phyloP scores from a whole-genome alignment of 2,797 vertebrate species.

The Lacerta agilis region DNA sequence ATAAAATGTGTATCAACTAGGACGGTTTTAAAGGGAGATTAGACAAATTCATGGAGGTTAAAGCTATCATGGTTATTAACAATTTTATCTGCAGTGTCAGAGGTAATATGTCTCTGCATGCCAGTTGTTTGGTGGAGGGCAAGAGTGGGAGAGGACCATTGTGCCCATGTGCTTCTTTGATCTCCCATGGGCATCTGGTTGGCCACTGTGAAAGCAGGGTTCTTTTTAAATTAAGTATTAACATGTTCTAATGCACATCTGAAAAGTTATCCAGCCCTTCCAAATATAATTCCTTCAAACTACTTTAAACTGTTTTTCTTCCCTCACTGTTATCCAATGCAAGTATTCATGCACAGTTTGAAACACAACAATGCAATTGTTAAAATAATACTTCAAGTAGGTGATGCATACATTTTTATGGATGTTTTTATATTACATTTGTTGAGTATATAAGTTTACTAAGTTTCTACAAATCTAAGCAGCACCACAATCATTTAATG shows the following conservation, averaged over 20 bases:
- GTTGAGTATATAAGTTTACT: not conserved
- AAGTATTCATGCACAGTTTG: constrained; percentile 3
- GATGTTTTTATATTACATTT: not conserved
- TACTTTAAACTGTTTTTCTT: not conserved
- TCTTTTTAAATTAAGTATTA: too few species aligned
- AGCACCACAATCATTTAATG: not conserved
- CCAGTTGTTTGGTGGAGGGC: not conserved
- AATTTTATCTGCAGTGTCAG: not conserved
- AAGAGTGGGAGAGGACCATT: not conserved
- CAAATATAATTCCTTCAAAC: not conserved
- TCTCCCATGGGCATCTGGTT: not conserved
- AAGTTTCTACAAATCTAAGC: not conserved
- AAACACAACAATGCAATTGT: not conserved
- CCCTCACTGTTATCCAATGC: not conserved
- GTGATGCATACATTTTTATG: not conserved
- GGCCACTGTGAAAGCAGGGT: not conserved
- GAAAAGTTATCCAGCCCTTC: not conserved
- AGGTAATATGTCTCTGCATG: not conserved
- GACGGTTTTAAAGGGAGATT: not conserved
- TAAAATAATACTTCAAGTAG: constrained; percentile 25
- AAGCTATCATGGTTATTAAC: not conserved
- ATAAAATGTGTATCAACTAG: not conserved
- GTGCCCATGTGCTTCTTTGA: not conserved
- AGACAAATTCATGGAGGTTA: not conserved
- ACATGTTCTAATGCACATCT: too few species aligned